Evolutionary conservation across 1,140 invertebrate species (phyloP).

Genomic region (Diorhabda sublineata): DNA sequence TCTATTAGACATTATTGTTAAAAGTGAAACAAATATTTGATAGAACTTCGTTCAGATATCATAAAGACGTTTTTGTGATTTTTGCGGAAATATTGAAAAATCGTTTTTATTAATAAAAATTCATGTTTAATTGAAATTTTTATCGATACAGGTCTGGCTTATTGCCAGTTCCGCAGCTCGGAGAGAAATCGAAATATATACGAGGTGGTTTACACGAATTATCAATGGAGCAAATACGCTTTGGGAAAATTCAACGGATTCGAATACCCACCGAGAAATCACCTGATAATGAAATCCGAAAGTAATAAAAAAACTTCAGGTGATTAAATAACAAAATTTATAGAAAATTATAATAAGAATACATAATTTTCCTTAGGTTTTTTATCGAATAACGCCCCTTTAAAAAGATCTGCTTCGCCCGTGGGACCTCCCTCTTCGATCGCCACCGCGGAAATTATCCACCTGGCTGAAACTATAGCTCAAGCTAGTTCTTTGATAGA

Average conservation of each 20-base stretch:
- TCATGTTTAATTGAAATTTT: neutral
- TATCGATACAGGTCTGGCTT: constrained; percentile 57
- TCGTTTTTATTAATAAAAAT: neutral
- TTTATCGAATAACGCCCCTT: too few relatives aligned
- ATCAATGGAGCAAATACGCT: constrained; percentile 73
- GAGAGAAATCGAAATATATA: constrained; percentile 52
- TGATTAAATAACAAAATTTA: too few relatives aligned
- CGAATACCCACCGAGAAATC: constrained; percentile 80
- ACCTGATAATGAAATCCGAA: constrained; percentile 72
- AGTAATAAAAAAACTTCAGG: constrained; percentile 17
- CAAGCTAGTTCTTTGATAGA: constrained; percentile 67
- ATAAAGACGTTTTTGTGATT: too few relatives aligned
- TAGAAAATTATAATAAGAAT: too few relatives aligned
- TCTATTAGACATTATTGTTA: too few relatives aligned
- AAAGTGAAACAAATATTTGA: too few relatives aligned
- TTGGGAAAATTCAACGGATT: constrained; percentile 80
- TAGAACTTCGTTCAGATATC: too few relatives aligned
- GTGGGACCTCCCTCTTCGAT: too few relatives aligned
- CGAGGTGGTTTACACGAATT: constrained; percentile 68
- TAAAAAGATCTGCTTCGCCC: too few relatives aligned
- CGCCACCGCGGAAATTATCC: constrained; percentile 51
- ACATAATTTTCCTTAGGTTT: too few relatives aligned
- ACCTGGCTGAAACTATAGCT: constrained; percentile 65
- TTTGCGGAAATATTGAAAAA: too few relatives aligned
- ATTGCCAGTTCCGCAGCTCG: constrained; percentile 62